Evolutionary conservation across 2,797 vertebrate genomes (phyloP).

Genomic region (Lepilemur ruficaudatus): DNA sequence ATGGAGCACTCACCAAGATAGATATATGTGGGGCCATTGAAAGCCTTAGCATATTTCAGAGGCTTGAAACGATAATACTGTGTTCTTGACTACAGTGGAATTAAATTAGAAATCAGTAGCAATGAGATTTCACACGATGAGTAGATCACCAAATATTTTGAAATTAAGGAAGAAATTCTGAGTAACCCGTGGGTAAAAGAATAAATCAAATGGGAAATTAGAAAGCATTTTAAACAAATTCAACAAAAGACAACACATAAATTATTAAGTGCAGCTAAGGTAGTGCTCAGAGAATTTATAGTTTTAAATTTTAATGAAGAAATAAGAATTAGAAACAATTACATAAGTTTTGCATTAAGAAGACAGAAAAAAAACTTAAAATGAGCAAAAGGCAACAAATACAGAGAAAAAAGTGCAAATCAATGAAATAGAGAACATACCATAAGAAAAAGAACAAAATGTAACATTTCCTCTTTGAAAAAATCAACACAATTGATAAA

Average conservation of each 20-base stretch:
- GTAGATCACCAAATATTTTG: background rate
- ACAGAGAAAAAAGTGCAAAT: background rate
- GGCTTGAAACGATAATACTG: background rate
- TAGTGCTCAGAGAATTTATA: background rate
- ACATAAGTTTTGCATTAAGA: background rate
- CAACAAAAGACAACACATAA: background rate
- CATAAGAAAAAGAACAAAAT: background rate
- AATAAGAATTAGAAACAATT: background rate
- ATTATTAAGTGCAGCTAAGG: background rate
- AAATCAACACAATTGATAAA: background rate
- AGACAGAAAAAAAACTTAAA: background rate
- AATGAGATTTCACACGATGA: background rate
- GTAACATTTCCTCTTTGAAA: background rate
- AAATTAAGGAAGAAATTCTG: background rate
- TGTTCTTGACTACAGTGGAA: background rate
- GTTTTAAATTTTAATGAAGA: background rate
- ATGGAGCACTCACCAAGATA: background rate
- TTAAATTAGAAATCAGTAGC: constrained; percentile 11
- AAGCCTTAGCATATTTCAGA: background rate
- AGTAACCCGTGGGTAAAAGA: background rate
- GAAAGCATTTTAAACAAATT: background rate
- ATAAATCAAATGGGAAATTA: background rate
- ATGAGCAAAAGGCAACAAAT: background rate
- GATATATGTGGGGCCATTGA: background rate
- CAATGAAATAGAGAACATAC: background rate